Evolutionary conservation across 1,140 invertebrate genomes (phyloP).

Genomic region (Nautilus pompilius): DNA sequence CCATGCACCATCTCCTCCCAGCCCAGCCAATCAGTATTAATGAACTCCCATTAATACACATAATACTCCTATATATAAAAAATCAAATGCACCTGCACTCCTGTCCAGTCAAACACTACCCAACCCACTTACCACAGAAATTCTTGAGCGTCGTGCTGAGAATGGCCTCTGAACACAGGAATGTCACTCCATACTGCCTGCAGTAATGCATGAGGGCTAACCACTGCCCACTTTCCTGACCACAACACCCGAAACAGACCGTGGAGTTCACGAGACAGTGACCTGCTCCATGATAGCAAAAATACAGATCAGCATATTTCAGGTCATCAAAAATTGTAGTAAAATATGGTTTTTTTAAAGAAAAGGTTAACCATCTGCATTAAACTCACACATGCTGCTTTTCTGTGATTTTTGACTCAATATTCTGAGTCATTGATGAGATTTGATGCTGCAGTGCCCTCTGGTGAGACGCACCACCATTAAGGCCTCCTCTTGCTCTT

Average conservation of each 20-base stretch:
- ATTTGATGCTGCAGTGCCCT: neutral
- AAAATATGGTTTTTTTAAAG: neutral
- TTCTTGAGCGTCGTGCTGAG: conserved; percentile 53
- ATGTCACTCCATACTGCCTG: conserved; percentile 45
- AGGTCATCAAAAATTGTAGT: neutral
- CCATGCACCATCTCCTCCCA: too few species aligned
- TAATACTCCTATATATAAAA: too few species aligned
- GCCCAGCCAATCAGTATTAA: too few species aligned
- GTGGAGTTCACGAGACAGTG: conserved; percentile 45
- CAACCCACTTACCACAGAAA: conserved; percentile 40
- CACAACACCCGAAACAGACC: conserved; percentile 46
- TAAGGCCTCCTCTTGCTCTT: conserved; percentile 24
- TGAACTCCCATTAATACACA: too few species aligned
- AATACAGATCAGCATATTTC: neutral
- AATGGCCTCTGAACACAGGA: conserved; percentile 47
- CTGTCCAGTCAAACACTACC: neutral
- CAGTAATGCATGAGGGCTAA: conserved; percentile 49
- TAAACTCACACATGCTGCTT: neutral
- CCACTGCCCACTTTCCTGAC: conserved; percentile 49
- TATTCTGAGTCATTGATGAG: neutral
- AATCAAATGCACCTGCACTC: too few species aligned
- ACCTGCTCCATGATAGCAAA: conserved; percentile 21
- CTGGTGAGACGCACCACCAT: conserved; percentile 26
- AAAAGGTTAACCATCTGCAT: neutral
- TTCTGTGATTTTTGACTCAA: neutral